Evolutionary conservation across 2,888 invertebrate genomes (phyloP).

Genomic region (Lathronympha strigana): DNA sequence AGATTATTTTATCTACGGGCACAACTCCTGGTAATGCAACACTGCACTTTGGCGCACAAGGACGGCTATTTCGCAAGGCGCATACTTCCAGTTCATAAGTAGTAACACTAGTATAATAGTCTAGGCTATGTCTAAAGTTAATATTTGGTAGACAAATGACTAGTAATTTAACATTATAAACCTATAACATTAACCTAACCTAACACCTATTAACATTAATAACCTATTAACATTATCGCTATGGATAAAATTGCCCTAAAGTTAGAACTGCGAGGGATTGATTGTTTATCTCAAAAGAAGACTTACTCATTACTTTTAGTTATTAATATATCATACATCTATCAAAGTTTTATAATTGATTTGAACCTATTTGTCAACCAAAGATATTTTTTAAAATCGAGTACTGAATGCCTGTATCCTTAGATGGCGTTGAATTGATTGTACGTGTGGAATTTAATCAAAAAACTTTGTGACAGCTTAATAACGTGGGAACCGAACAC

Average conservation of each 20-base stretch:
- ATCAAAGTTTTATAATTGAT: not conserved
- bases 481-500: slow-evolving; percentile 13
- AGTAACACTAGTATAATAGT: slow-evolving; percentile 11
- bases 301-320: not conserved
- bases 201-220: too few relatives aligned
- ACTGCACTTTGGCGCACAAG: slow-evolving; percentile 35
- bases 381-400: not conserved
- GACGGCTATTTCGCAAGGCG: slow-evolving; percentile 32
- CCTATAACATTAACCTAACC: too few relatives aligned
- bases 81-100: slow-evolving; percentile 13
- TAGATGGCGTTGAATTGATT: slow-evolving; percentile 13
- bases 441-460: slow-evolving; percentile 15
- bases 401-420: not conserved
- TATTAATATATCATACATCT: not conserved
- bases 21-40: slow-evolving; percentile 34
- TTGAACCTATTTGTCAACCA: not conserved
- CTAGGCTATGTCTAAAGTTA: too few relatives aligned
- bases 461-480: slow-evolving; percentile 17
- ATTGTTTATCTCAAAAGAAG: too few relatives aligned
- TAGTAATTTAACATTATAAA: too few relatives aligned
- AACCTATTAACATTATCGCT: slow-evolving; percentile 17
- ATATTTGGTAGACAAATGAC: too few relatives aligned
- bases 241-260: slow-evolving; percentile 25
- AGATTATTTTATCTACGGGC: slow-evolving; percentile 37
- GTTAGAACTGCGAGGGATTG: too few relatives aligned